These are phyloP conservation scores for Onthophagus taurus DNA, from an alignment of 1,140 invertebrate genomes.

Conservation along the genomic window DNA sequence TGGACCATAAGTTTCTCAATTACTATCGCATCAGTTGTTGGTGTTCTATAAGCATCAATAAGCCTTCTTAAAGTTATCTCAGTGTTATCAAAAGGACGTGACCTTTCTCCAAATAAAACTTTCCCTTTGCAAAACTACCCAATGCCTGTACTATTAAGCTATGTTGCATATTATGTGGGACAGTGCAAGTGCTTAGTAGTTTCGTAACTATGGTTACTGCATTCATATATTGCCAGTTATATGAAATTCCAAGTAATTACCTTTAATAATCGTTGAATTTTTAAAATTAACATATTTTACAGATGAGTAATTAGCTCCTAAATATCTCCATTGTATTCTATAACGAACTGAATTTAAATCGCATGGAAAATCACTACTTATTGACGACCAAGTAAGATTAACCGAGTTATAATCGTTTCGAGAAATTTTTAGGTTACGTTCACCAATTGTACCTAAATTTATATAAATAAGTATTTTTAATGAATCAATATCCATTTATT, in stretches of 20 bases:
- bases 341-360: slow-evolving; percentile 47
- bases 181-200: not conserved
- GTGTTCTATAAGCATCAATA: too few relatives aligned
- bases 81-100: too few relatives aligned
- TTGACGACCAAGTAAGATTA: slow-evolving; percentile 48
- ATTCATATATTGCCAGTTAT: slow-evolving; percentile 21
- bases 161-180: not conserved
- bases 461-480: not conserved
- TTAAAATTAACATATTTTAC: slow-evolving; percentile 12
- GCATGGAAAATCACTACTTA: slow-evolving; percentile 46
- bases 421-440: slow-evolving; percentile 45
- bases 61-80: too few relatives aligned
- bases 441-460: slow-evolving; percentile 46
- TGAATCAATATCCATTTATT: not conserved
- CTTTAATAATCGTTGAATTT: too few relatives aligned
- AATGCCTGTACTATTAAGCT: too few relatives aligned
- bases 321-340: slow-evolving; percentile 52
- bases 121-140: too few relatives aligned
- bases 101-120: too few relatives aligned
- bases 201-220: not conserved
- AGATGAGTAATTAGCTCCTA: slow-evolving; percentile 41
- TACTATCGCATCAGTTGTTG: too few relatives aligned
- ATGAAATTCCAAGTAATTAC: too few relatives aligned
- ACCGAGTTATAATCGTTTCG: slow-evolving; percentile 45
- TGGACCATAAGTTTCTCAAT: too few relatives aligned